Evolutionary conservation across 2,797 vertebrate genomes (phyloP), one percentile per base, ranked within the genome.

Genomic region (Toxotes lorentzi): DNA sequence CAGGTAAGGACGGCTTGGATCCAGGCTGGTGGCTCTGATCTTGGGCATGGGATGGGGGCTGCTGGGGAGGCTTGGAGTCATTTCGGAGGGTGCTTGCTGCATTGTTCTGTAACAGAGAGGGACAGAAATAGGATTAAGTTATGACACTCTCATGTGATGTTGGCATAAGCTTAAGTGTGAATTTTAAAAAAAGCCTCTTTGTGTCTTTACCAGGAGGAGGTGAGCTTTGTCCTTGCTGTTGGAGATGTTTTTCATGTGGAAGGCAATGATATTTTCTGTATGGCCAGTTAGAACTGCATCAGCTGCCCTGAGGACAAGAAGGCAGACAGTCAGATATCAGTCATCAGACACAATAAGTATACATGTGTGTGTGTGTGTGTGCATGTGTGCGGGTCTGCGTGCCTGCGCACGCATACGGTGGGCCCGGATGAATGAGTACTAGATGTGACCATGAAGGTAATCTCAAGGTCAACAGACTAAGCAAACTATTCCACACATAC

Each of bases 221-320:
- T 97, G 96, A 94, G 96, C 96, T 94, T 98, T 97, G 90, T 99
- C 94, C 94, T 99, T 99, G 96, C 94, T 96, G 93, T 96, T 98
- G 81, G 98, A 99, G 95, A 98, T 97, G 95, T 98, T 99, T 95
- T 99, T 98, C 95, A 98, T 97, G 88, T 99, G 98, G 95, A 99
- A 99, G 93, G 96, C 95, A 89, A 99, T 97, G 0, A 99, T 99
- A 76, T 97, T 99, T 94, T 99, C 98, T 81, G 96, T 97, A 83
- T 98, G 97, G 88, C 98, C 98, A 85, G 97, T 99, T 89, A 99
- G 92, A 84, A 99, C 98, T 72, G 97, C 96, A 95, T 99, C 97
- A 84, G 98, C 98, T 92, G 98, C 98, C 96, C 98, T 99, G 94
- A 83, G 91, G 90, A 91, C 86, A 91, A 81, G 92, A 72, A 81